phyloP scores from a whole-genome alignment of 1,140 invertebrate genomes.

The Metopolophium dirhodum region DNA sequence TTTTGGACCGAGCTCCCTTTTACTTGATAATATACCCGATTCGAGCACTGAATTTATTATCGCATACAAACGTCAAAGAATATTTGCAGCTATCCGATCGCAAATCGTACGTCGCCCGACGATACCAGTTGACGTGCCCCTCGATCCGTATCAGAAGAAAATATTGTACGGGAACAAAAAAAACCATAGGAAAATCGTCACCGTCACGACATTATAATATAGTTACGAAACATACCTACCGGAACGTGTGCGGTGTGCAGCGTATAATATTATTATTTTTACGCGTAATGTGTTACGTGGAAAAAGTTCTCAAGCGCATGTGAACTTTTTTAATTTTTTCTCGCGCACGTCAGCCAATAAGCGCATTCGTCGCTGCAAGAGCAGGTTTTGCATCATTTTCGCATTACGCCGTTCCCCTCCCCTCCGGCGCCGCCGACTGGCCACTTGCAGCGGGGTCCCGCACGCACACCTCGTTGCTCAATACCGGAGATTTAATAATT shows the following conservation, averaged over 20 bases:
- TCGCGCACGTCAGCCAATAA: background rate
- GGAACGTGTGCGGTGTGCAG: background rate
- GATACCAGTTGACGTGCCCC: background rate
- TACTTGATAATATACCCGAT: no score
- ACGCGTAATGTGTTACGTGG: background rate
- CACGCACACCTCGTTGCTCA: background rate
- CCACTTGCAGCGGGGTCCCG: background rate
- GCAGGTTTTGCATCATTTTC: background rate
- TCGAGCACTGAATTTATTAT: no score
- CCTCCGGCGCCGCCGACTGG: no score
- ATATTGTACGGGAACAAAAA: background rate
- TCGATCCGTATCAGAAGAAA: background rate
- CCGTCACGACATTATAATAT: background rate
- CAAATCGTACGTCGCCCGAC: background rate
- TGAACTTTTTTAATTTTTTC: conserved; percentile 1
- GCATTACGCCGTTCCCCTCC: background rate
- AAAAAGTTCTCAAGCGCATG: conserved; percentile 30
- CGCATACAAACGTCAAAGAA: background rate
- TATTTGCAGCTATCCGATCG: background rate
- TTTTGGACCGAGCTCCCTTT: no score
- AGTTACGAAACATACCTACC: background rate
- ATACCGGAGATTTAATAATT: background rate
- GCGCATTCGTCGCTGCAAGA: background rate
- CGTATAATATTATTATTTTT: background rate
- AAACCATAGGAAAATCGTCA: background rate